These are phyloP conservation scores for Eulemur coronatus DNA, from an alignment of 2,797 vertebrate genomes.

Conservation along the genomic window DNA sequence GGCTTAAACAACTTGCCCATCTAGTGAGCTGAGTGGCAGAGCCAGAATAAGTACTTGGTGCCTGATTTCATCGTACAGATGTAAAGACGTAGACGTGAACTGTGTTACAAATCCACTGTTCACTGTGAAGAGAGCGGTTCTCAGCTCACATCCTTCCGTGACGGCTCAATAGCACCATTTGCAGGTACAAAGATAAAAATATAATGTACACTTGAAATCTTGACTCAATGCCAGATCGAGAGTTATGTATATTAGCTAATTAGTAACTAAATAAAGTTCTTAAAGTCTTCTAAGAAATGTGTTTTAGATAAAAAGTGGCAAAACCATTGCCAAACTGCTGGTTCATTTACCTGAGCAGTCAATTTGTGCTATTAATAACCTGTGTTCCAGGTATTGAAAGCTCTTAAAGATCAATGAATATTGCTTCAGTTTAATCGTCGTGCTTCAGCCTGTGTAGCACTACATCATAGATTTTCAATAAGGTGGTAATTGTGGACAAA, in stretches of 20 bases:
- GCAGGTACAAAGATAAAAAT: not conserved
- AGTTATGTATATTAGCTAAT: conserved; percentile 6
- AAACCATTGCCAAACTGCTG: not conserved
- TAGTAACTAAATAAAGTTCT: conserved; percentile 30
- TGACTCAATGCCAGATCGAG: conserved; percentile 15
- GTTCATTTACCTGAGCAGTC: conserved; percentile 29
- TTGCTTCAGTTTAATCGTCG: not conserved
- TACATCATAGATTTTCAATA: conserved; percentile 61
- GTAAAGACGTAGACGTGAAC: not conserved
- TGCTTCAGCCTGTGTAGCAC: not conserved
- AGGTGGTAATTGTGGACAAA: conserved; percentile 61
- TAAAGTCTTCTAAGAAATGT: conserved; percentile 7
- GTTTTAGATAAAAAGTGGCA: conserved; percentile 40
- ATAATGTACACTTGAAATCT: not conserved
- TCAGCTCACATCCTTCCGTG: not conserved
- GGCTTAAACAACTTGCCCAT: not conserved
- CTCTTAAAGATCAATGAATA: conserved; percentile 57
- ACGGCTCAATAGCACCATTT: not conserved
- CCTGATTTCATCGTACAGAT: not conserved
- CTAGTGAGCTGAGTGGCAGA: not conserved
- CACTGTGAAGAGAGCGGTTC: not conserved
- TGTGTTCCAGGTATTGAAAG: conserved; percentile 42
- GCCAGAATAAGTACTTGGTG: not conserved
- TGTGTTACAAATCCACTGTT: not conserved
- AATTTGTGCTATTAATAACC: conserved; percentile 57